Percentiles rank a stretch among this genome's conserved stretches.
These are phyloP conservation scores for Candoia aspera DNA, from an alignment of 2,113 vertebrate species.

Conservation along the genomic window DNA sequence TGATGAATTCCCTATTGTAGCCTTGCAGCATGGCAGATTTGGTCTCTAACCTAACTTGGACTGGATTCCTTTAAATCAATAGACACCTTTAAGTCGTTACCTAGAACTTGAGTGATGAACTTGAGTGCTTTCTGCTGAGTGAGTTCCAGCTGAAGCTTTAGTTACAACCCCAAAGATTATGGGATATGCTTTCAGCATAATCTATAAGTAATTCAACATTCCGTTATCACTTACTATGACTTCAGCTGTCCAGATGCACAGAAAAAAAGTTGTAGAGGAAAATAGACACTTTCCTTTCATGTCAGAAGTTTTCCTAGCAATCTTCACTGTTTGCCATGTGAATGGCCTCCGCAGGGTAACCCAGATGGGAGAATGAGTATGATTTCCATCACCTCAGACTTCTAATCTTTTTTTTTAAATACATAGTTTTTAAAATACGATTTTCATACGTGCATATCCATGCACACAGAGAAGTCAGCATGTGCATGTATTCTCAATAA, in stretches of 20 bases:
- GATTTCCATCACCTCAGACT: not conserved
- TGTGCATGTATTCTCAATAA: not conserved
- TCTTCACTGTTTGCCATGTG: slow-evolving; percentile 43
- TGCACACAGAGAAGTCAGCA: not conserved
- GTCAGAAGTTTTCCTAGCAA: slow-evolving; percentile 31
- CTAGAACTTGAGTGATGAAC: slow-evolving; percentile 62
- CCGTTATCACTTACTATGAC: slow-evolving; percentile 61
- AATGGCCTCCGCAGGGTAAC: not conserved
- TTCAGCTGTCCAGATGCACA: slow-evolving; percentile 54
- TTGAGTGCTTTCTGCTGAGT: slow-evolving; percentile 68
- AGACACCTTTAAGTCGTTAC: slow-evolving; percentile 1
- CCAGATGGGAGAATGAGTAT: not conserved
- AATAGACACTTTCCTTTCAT: slow-evolving; percentile 51
- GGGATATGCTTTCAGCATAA: slow-evolving; percentile 61
- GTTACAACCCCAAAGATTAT: slow-evolving; percentile 65
- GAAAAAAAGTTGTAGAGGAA: slow-evolving; percentile 48
- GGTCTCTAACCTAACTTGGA: slow-evolving; percentile 38
- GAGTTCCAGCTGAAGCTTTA: slow-evolving; percentile 64
- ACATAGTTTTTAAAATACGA: not conserved
- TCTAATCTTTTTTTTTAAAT: not conserved
- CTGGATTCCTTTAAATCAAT: slow-evolving; percentile 58
- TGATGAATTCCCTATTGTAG: slow-evolving; percentile 34
- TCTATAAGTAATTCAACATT: slow-evolving; percentile 66
- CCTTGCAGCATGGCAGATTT: not conserved
- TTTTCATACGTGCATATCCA: not conserved